Base-by-base conservation (phyloP, 1,140 invertebrate species). In the Prorops nasuta region DNA sequence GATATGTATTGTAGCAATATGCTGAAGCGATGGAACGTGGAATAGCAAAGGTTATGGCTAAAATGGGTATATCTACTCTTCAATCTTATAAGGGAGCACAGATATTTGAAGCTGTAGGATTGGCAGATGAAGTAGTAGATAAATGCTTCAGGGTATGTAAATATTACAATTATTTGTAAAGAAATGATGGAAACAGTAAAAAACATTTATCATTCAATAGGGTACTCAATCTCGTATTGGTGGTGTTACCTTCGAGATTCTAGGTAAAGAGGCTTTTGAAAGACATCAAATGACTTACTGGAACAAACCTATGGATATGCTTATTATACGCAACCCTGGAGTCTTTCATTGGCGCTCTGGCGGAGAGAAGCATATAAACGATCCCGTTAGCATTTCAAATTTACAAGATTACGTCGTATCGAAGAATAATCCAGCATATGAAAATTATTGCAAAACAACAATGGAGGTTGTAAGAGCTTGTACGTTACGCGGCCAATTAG, bases 61-160 rank as follows among this genome's bases (percentile, higher is more conserved):
- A 99, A 78, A 99, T 99, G 97, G 97, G 97, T 31, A 99, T 99
- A 66, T 97, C 94, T 34, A 99, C 96, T 1, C 77, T 99, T 14
- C 96, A 99, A 71, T 98, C 94, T n/a, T 99, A 99, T 76, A 98
- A 98, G 80, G 93, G 95, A 57, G 97, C 97, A 3, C 97, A 99
- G 79, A 99, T 99, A 58, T 99, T 99, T 73, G 97, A 99, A 79
- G 96, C 96, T 17, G 94, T 99, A 18, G 97, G 97, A 10, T 74
- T 99, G 6, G 86, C 89, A 32, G 83, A 90, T 53, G 94, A 98
- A 72, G 90, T 99, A 0, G 86, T 99, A 40, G 87, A 98, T 39
- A 92, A 92, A 64, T 98, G 96, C 76, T 99, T 99, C 77, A 90
- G 84, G 67, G 84, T 83, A 68, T 44, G 31, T 52, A 19, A 22